These are phyloP conservation scores for Melipona bicolor DNA, from an alignment of 2,888 invertebrate genomes.

Conservation along the genomic window DNA sequence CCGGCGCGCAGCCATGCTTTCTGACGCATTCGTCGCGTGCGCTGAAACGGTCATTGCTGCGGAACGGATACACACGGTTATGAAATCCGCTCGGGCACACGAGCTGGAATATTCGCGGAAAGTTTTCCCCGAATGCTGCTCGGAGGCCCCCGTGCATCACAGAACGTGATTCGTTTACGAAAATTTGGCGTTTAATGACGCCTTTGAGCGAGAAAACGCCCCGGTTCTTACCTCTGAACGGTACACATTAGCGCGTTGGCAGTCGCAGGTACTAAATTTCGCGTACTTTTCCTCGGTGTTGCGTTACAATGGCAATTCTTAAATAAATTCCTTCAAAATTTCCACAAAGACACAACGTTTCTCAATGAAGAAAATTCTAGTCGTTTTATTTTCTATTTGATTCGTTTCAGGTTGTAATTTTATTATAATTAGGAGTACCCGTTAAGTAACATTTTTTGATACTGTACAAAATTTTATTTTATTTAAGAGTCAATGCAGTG, in stretches of 20 bases:
- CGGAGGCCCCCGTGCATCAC: background rate
- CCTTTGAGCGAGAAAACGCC: background rate
- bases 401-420: too few species aligned
- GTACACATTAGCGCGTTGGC: background rate
- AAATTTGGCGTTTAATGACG: background rate
- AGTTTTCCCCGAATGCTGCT: background rate
- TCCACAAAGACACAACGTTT: too few species aligned
- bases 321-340: too few species aligned
- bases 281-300: too few species aligned
- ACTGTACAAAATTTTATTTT: too few species aligned
- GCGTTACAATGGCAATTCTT: too few species aligned
- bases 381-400: too few species aligned
- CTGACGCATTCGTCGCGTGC: constrained; percentile 22
- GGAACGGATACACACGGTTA: constrained; percentile 19
- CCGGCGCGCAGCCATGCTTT: background rate
- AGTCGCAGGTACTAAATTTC: too few species aligned
- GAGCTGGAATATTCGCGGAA: background rate
- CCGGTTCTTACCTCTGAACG: background rate
- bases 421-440: too few species aligned
- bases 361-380: too few species aligned
- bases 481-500: too few species aligned
- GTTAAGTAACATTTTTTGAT: too few species aligned
- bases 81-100: constrained; percentile 2
- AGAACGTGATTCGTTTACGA: background rate
- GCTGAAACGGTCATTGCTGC: constrained; percentile 10